Conservation (phyloP, 1,140 invertebrate species). For the Anadara kagoshimensis region DNA sequence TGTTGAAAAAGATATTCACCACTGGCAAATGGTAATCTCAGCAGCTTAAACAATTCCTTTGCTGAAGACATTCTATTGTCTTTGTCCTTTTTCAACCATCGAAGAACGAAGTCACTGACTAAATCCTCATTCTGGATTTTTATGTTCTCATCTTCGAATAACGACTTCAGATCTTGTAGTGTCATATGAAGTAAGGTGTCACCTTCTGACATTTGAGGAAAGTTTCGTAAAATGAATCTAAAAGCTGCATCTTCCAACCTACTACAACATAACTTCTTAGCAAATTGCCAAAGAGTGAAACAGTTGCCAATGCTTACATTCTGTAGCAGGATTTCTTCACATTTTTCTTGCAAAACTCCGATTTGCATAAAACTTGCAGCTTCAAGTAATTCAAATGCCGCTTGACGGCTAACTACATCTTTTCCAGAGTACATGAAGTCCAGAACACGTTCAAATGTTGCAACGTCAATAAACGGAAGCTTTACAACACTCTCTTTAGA, state of each 20-base stretch:
- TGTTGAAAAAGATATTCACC: too few species aligned
- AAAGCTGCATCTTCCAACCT: constrained; percentile 74
- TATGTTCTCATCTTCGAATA: constrained; percentile 75
- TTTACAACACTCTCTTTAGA: constrained; percentile 72
- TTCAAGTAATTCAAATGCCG: constrained; percentile 76
- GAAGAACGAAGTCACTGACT: constrained; percentile 75
- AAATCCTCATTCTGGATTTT: constrained; percentile 76
- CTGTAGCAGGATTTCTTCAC: constrained; percentile 75
- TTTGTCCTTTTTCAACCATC: constrained; percentile 74
- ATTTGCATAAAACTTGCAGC: constrained; percentile 77
- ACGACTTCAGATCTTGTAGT: constrained; percentile 71
- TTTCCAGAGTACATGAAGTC: constrained; percentile 77
- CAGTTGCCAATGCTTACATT: constrained; percentile 78
- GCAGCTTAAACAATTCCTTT: too few species aligned
- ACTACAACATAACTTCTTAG: constrained; percentile 76
- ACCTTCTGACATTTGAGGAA: constrained; percentile 60
- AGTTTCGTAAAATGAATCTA: constrained; percentile 65
- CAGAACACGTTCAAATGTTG: constrained; percentile 73
- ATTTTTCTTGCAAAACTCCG: constrained; percentile 75
- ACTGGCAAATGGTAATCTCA: too few species aligned
- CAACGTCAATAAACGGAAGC: constrained; percentile 75
- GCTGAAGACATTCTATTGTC: constrained; percentile 23
- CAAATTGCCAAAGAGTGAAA: constrained; percentile 78
- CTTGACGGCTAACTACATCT: constrained; percentile 74
- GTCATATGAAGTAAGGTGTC: constrained; percentile 76